Evolutionary conservation across 2,113 vertebrate species (phyloP).

Genomic region (Condylura cristata): DNA sequence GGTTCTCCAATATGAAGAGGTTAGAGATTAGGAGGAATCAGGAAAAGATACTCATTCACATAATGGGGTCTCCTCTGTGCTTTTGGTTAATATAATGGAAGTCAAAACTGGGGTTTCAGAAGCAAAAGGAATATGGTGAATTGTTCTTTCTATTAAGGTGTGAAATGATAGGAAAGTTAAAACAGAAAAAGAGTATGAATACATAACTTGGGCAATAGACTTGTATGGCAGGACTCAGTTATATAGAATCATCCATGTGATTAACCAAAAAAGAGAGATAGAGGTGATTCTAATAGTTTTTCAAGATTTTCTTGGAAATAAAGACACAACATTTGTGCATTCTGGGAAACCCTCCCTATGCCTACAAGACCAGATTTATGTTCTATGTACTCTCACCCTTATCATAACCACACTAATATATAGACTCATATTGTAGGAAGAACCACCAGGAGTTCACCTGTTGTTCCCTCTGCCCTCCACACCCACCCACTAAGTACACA

Average conservation of each 20-base stretch:
- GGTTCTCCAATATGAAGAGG: background rate
- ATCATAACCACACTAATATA: background rate
- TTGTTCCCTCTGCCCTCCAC: background rate
- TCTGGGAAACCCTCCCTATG: background rate
- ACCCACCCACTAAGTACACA: background rate
- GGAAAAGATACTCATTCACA: background rate
- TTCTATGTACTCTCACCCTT: background rate
- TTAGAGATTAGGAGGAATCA: background rate
- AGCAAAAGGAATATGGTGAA: background rate
- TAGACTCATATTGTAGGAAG: background rate
- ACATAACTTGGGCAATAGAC: background rate
- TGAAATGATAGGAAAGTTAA: background rate
- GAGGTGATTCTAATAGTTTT: background rate
- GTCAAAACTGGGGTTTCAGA: background rate
- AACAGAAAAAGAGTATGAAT: background rate
- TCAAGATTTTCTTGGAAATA: background rate
- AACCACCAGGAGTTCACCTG: background rate
- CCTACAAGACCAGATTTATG: background rate
- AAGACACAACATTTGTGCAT: background rate
- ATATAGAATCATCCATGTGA: background rate
- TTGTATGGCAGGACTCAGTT: background rate
- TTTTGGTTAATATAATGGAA: background rate
- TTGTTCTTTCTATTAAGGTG: background rate
- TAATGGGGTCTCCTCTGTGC: background rate
- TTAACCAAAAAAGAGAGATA: background rate